Evolutionary conservation across 2,888 invertebrate genomes (phyloP).

Genomic region (Chydorus sphaericus): DNA sequence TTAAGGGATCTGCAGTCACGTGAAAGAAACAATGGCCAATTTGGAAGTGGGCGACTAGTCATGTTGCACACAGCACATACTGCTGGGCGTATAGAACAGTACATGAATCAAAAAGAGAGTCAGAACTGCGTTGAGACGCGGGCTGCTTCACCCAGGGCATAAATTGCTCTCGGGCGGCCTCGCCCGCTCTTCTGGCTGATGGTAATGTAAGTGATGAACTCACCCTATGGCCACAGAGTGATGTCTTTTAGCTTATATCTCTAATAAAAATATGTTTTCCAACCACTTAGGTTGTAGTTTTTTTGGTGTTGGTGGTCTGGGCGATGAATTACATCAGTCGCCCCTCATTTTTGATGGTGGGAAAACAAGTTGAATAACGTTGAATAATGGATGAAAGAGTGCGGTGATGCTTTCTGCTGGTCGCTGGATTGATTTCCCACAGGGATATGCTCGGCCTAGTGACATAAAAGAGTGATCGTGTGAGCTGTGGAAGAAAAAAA

Average conservation of each 20-base stretch:
- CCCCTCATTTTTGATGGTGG: too few relatives aligned
- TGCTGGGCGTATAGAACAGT: background rate
- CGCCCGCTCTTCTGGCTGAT: background rate
- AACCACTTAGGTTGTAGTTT: too few relatives aligned
- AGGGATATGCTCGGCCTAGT: too few relatives aligned
- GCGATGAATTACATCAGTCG: too few relatives aligned
- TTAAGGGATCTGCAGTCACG: background rate
- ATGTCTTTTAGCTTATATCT: background rate
- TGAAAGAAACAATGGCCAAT: slow-evolving; percentile 3
- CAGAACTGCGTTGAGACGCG: background rate
- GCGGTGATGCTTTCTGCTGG: too few relatives aligned
- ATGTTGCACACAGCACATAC: too few relatives aligned
- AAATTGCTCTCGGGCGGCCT: background rate
- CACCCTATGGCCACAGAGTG: background rate
- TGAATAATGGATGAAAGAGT: slow-evolving; percentile 4
- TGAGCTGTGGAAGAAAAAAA: too few relatives aligned
- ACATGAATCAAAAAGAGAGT: background rate
- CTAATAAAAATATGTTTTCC: background rate
- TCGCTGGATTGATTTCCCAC: slow-evolving; percentile 6
- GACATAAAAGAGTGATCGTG: too few relatives aligned
- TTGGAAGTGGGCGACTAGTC: too few relatives aligned
- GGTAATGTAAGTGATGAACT: slow-evolving; percentile 1
- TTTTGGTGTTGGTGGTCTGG: too few relatives aligned
- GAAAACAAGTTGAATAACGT: too few relatives aligned
- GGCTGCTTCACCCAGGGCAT: too few relatives aligned